Base-by-base conservation (phyloP, 2,797 vertebrate species). In the Sebastes alutus region DNA sequence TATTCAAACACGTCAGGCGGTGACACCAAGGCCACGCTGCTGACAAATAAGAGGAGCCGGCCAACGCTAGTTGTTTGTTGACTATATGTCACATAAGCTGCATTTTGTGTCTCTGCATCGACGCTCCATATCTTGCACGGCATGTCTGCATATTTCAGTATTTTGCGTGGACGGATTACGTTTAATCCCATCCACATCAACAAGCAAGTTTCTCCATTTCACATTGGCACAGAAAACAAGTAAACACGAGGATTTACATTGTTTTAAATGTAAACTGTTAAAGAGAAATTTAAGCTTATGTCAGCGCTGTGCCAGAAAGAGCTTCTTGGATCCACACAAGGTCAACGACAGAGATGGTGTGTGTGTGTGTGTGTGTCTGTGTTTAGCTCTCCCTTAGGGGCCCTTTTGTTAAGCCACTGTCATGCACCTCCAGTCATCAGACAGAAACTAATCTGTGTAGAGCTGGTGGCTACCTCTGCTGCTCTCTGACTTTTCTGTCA, bases 1-100 rank as follows among this genome's bases (percentile, higher is more conserved):
- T 91, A 92, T 90, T 92, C 86, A 92, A 84, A 93, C 88, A 88
- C 75, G 86, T 91, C 92, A 86, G 58, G 12, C 71, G 33, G 61
- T 85, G 84, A 89, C 88, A 88, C 87, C 86, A 91, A 90, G 87
- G 92, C 90, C 86, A 69, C 58, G 66, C 81, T 55, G 84, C 83
- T 92, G 91, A 92, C 87, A 92, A 88, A 93, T 88, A 94, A 83
- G 72, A 87, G 71, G 76, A 75, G 75, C 72, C 29, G 46, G 59
- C 69, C 73, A 81, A 42, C 18, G 38, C 62, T 79, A 23, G 64
- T 52, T 80, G 61, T 85, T 88, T 92, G 75, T 88, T 87, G 79
- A 85, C 84, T 76, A 56, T 80, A 56, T 89, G 75, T 83, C 75
- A 88, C 85, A 83, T 75, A 70, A 79, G 76, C 80, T 74, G 85